Percentiles rank a stretch among this genome's conserved stretches.
These are phyloP conservation scores for Malaclemys terrapin DNA, from an alignment of 2,113 vertebrate species.

Conservation along the genomic window DNA sequence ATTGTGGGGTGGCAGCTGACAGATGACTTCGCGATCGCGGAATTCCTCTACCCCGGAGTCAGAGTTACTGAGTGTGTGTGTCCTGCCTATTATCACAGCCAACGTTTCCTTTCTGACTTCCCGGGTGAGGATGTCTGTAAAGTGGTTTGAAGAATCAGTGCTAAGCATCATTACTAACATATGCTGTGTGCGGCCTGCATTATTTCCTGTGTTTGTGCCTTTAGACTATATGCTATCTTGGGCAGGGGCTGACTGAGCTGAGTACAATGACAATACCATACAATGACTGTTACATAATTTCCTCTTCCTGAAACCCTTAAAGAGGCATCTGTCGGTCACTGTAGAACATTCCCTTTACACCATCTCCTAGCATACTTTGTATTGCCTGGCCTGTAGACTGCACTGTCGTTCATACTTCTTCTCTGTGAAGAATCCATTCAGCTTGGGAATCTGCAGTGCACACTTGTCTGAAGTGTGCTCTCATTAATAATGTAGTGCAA, in stretches of 20 bases:
- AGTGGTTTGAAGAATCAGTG: not conserved
- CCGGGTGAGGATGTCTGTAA: not conserved
- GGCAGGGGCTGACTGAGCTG: not conserved
- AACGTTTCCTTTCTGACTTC: not conserved
- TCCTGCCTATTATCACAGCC: not conserved
- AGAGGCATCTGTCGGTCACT: too few species aligned
- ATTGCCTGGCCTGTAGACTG: not conserved
- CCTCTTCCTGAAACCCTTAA: too few species aligned
- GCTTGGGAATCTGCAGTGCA: not conserved
- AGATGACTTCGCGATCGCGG: not conserved
- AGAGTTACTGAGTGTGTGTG: not conserved
- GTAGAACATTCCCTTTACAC: not conserved
- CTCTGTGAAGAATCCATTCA: rapidly evolving
- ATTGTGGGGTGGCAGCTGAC: not conserved
- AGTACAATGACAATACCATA: not conserved
- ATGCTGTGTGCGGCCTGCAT: not conserved
- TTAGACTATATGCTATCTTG: not conserved
- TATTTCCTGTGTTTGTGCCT: not conserved
- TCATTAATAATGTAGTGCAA: rapidly evolving
- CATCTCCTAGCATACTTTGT: not conserved
- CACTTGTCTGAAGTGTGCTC: too few species aligned
- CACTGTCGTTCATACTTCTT: not conserved
- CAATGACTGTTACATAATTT: too few species aligned
- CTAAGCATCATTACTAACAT: not conserved
- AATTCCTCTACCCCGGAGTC: not conserved